Evolutionary conservation across 2,888 invertebrate genomes (phyloP), one percentile per base, ranked within the genome.

Genomic region (Agriopis aurantiaria): DNA sequence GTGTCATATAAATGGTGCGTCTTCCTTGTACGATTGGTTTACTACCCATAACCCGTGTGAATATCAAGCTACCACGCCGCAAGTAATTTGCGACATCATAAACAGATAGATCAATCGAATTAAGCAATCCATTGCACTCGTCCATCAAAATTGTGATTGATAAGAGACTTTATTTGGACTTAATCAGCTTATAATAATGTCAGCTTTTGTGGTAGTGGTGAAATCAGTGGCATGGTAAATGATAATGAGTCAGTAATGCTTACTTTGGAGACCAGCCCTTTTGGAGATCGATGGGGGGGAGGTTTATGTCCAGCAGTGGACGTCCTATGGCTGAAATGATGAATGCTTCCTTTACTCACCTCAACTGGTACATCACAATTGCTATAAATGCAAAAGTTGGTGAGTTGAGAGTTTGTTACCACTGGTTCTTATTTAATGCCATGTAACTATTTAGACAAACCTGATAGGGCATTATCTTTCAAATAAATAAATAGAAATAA

Each of bases 111-210:
- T 60, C 60, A 51, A 51, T 60, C 7, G 40, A 60, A 51, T 60
- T 14, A 60, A 60, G 51, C 51, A 60, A 60, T 41, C 41, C 14
- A 60, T 60, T 60, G 51, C 8, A 51, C 51, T 41, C 40, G 60
- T 60, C 60, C 46, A 51, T 51, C 41, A 33, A 33, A 60, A 8
- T 14, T 14, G 4, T 41, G n/a, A 51, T n/a, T 60, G 60, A 41
- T 60, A 51, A 51, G 12, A 41, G n/a, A 5, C 41, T 51, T 9
- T 43, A 56, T 56, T 33, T 43, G 43, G 41, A 10, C 41, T 40
- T 9, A 60, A 51, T 60, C 49, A 41, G 60, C 60, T 14, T 41
- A 17, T 60, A 56, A 56, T 9, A 51, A 41, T 60, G 60, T 11
- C 60, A 60, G 49, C 14, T n/a, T 51, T 51, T 55, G 56, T 17